Percentiles rank a stretch among this genome's conserved stretches.
Conservation (phyloP, 1,140 invertebrate species). For the Penaeus vannamei region DNA sequence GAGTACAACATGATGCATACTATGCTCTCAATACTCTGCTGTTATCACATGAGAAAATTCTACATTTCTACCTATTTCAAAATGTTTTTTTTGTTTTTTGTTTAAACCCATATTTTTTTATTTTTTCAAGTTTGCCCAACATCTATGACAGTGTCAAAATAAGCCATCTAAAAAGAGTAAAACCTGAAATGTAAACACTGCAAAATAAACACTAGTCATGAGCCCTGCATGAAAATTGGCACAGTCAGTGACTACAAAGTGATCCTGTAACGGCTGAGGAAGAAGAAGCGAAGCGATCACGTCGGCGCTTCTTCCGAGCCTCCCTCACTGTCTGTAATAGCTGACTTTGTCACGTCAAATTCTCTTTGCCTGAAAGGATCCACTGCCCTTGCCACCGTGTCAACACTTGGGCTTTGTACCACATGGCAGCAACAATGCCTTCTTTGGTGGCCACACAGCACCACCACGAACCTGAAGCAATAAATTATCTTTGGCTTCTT, state of each 20-base stretch:
- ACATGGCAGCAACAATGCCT: conserved; percentile 21
- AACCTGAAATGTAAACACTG: conserved; percentile 58
- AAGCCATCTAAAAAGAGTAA: conserved; percentile 58
- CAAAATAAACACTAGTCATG: conserved; percentile 57
- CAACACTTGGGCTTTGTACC: conserved; percentile 20
- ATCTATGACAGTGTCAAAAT: conserved; percentile 62
- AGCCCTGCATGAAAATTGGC: conserved; percentile 56
- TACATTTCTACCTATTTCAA: conserved; percentile 60
- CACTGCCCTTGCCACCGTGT: conserved; percentile 39
- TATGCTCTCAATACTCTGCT: conserved; percentile 57
- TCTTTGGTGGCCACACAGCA: conserved; percentile 4
- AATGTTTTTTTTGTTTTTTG: conserved; percentile 41
- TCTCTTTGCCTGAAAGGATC: conserved; percentile 47
- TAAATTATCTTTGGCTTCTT: conserved; percentile 66
- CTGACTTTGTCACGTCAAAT: conserved; percentile 16
- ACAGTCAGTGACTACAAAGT: conserved; percentile 41
- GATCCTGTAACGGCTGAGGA: neutral
- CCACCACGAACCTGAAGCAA: conserved; percentile 55
- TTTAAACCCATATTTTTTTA: conserved; percentile 47
- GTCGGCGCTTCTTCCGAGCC: too few relatives aligned
- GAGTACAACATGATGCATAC: conserved; percentile 54
- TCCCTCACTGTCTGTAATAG: conserved; percentile 23
- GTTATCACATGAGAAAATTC: conserved; percentile 55
- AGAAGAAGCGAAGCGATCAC: neutral
- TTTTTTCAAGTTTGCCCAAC: conserved; percentile 51